These are phyloP conservation scores for Lithobius niger DNA, from an alignment of 1,140 invertebrate genomes.

Conservation along the genomic window DNA sequence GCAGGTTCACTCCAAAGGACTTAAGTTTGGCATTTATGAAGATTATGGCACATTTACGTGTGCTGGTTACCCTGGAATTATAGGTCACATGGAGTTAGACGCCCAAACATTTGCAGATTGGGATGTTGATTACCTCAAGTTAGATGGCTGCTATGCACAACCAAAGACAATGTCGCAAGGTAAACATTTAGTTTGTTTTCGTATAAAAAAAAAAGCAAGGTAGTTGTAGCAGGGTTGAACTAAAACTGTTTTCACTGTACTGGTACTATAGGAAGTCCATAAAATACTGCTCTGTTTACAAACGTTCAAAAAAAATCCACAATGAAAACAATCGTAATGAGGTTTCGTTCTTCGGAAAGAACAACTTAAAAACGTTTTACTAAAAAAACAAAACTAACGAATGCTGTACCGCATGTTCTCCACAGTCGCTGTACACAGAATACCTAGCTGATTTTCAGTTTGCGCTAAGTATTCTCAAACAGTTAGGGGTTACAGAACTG, in stretches of 20 bases:
- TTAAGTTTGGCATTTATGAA: conserved; percentile 46
- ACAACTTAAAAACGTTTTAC: too few relatives aligned
- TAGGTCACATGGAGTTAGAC: conserved; percentile 37
- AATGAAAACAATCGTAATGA: not conserved
- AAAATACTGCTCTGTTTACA: not conserved
- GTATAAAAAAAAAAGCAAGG: not conserved
- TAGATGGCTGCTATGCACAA: conserved; percentile 44
- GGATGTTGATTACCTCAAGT: conserved; percentile 44
- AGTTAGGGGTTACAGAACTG: too few relatives aligned
- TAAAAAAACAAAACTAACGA: too few relatives aligned
- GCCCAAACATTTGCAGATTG: conserved; percentile 45
- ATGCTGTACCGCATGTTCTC: too few relatives aligned
- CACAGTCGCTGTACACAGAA: too few relatives aligned
- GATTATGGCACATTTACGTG: conserved; percentile 44
- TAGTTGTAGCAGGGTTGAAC: not conserved
- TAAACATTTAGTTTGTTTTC: conserved; percentile 14
- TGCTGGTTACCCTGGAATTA: conserved; percentile 43
- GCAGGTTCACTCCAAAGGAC: conserved; percentile 38
- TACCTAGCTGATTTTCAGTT: too few relatives aligned
- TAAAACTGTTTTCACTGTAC: not conserved
- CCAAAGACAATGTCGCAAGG: conserved; percentile 29
- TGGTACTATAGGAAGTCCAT: not conserved
- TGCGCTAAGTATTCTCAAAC: too few relatives aligned
- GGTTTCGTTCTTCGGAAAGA: not conserved
- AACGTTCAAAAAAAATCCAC: not conserved